These are phyloP conservation scores for Lepidochitona cinerea DNA, from an alignment of 2,888 invertebrate species.

Conservation along the genomic window DNA sequence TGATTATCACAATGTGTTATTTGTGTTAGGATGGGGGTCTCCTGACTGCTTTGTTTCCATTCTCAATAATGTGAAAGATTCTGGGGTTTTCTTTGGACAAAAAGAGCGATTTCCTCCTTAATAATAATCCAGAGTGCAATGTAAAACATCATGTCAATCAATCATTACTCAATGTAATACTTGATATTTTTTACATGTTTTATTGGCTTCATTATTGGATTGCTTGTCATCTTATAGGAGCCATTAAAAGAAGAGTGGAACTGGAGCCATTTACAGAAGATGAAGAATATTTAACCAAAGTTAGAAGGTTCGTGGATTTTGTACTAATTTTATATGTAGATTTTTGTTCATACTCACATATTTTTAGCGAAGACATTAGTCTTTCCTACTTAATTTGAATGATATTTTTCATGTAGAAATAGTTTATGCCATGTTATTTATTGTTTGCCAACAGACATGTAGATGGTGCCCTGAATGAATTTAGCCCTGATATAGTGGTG, in stretches of 20 bases:
- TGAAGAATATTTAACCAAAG: slow-evolving; percentile 78
- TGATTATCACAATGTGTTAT: too few species aligned
- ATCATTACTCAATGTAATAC: neutral
- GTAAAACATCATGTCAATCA: too few species aligned
- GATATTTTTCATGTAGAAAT: neutral
- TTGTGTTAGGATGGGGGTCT: too few species aligned
- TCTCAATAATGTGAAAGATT: too few species aligned
- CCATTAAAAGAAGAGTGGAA: slow-evolving; percentile 81
- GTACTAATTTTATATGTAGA: neutral
- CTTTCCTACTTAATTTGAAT: neutral
- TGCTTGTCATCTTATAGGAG: too few species aligned
- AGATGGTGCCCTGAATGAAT: slow-evolving; percentile 79
- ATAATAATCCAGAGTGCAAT: too few species aligned
- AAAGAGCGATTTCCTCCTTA: too few species aligned
- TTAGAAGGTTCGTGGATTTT: slow-evolving; percentile 78
- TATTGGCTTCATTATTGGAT: too few species aligned
- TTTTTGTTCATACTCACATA: neutral
- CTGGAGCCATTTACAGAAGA: slow-evolving; percentile 78
- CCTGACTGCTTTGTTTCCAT: too few species aligned
- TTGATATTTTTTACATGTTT: neutral
- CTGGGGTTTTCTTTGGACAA: too few species aligned
- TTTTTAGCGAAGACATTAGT: neutral
- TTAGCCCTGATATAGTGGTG: slow-evolving; percentile 82
- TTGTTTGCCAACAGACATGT: slow-evolving; percentile 75
- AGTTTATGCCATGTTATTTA: neutral